phyloP scores from a whole-genome alignment of 2,113 vertebrate species.

The Trogon surrucura region DNA sequence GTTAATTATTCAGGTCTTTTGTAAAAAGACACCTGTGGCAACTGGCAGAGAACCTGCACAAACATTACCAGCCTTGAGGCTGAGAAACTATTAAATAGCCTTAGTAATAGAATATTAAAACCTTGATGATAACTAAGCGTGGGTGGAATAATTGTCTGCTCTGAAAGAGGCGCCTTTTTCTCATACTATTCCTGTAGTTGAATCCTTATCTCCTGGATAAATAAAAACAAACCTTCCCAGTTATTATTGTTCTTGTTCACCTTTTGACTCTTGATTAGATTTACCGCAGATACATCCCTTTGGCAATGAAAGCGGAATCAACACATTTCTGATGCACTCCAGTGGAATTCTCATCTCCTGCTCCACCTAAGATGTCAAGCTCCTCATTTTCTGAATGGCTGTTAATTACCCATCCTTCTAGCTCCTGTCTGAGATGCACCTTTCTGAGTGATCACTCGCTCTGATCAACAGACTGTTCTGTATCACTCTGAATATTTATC shows the following conservation, averaged over 20 bases:
- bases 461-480: neutral
- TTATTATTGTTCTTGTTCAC: conserved; percentile 53
- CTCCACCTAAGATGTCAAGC: neutral
- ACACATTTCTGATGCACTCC: neutral
- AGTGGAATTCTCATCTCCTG: neutral
- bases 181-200: conserved; percentile 6
- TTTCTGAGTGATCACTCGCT: neutral
- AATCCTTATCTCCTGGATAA: conserved; percentile 59
- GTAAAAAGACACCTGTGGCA: conserved; percentile 41
- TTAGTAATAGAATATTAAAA: conserved; percentile 33
- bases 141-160: conserved; percentile 33
- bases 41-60: conserved; percentile 16
- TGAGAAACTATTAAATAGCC: conserved; percentile 41
- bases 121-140: neutral
- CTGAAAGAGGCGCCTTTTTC: neutral
- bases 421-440: neutral
- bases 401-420: neutral
- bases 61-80: conserved; percentile 1
- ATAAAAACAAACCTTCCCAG: conserved; percentile 38
- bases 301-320: conserved; percentile 42
- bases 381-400: neutral
- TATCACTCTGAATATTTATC: neutral
- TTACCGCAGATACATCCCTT: conserved; percentile 26
- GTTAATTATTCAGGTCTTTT: conserved; percentile 3
- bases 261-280: conserved; percentile 63